Evolutionary conservation across 2,113 vertebrate genomes (phyloP), one percentile per base, ranked within the genome.

Genomic region (Ailuropoda melanoleuca): DNA sequence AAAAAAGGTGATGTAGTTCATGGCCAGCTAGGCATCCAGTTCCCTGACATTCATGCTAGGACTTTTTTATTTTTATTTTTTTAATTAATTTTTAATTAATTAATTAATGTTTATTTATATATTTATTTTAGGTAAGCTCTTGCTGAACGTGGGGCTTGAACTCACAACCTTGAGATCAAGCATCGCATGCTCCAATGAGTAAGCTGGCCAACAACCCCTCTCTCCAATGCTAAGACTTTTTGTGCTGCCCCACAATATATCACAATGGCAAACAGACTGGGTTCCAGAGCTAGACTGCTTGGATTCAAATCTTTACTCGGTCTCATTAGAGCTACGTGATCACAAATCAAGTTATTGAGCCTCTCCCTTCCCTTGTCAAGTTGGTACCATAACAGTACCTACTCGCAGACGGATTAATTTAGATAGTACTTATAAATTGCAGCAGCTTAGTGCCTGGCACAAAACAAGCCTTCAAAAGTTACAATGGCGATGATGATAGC

Each of bases 1-100:
- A 17, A 53, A 23, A 62, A 70, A 84, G 50, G 37, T 31, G 14
- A 64, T 7, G 10, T 11, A 37, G 31, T 48, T 50, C 31, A 62
- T 2, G 26, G 31, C 13, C 10, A 34, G 3, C 5, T 4, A 50
- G 12, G 37, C 17, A 8, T 6, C 34, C 1, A 7, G 39, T 18
- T 43, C 34, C 55, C 17, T 78, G 58, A 31, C 12, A 37, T 11
- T 29, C 8, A 29, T 46, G 72, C 39, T 74, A 29, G 3, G 26
- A 75, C 7, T 15, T 46, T 7, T 37, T 72, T 37, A 37, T 39
- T 12, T 64, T 2, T 43, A 43, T 43, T 43, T 43, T 43, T 43
- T 43, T n/a, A n/a, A n/a, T n/a, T 43, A 43, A 4, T 43, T 43
- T 43, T 43, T 43, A 43, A 43, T 4, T 43, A 43, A 39, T 39